Evolutionary conservation across 2,888 invertebrate species (phyloP), one percentile per base, ranked within the genome.

Genomic region (Scaptodrosophila latifasciaeformis): DNA sequence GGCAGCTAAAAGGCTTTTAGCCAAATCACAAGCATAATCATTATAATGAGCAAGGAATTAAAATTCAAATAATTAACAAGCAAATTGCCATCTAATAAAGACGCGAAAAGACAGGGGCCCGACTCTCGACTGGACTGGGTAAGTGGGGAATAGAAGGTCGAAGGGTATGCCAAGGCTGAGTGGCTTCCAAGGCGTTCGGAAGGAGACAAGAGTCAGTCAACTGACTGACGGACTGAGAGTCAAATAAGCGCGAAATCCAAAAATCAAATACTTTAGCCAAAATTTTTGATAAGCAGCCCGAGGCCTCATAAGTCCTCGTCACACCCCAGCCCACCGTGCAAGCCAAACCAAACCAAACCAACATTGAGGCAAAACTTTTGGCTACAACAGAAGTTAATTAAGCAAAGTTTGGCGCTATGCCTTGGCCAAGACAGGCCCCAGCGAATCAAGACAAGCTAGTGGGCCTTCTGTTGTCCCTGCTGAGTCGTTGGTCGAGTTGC

Each of bases 361-460:
- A 55, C 55, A 60, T 52, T 62, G 52, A 57, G 44, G 45, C 42
- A 39, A 71, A 79, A 69, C 60, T 51, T 76, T 76, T 78, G 62
- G 77, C 63, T 63, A 63, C 58, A 74, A 74, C 65, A 68, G 64
- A 70, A 77, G 76, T 76, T 76, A 80, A 76, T 76, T 76, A 80
- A 78, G 76, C 75, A 68, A 80, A 78, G 71, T 76, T 77, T 59
- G 50, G 35, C 37, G 39, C 40, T 19, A n/a, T 24, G 30, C 40
- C 18, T 43, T 34, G 49, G 12, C 27, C 48, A n/a, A 49, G 44
- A 34, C 54, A 24, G 24, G 24, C 4, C 24, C 35, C 7, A 9
- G n/a, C n/a, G n/a, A n/a, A n/a, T n/a, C n/a, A n/a, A n/a, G n/a
- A n/a, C n/a, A n/a, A 37, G 39, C 24, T 37, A 43, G 27, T 43